Evolutionary conservation across 2,113 vertebrate genomes (phyloP).

Genomic region (Anolis sagrei): DNA sequence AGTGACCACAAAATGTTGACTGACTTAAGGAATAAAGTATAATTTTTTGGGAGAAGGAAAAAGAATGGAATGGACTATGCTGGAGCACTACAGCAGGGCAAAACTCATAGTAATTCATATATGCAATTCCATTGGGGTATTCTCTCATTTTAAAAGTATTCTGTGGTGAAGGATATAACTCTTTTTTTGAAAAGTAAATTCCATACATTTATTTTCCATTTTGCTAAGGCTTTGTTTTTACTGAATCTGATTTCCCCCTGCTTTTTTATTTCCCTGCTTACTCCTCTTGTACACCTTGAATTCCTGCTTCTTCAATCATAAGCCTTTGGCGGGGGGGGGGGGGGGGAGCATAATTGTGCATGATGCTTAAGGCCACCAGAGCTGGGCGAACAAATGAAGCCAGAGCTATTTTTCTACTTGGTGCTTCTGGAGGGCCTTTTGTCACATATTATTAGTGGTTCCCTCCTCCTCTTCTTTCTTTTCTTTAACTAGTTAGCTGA

Average conservation of each 20-base stretch:
- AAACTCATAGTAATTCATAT: background rate
- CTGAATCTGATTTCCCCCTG: background rate
- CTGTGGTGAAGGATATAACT: background rate
- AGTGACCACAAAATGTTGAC: background rate
- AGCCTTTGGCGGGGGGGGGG: too few relatives aligned
- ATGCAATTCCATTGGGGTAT: background rate
- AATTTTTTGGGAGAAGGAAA: background rate
- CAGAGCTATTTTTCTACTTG: background rate
- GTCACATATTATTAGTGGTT: background rate
- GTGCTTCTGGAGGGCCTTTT: background rate
- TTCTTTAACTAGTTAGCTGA: background rate
- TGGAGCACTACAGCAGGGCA: background rate
- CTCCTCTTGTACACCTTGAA: background rate
- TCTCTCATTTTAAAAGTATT: background rate
- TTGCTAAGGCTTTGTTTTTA: background rate
- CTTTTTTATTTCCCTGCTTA: background rate
- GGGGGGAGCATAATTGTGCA: background rate
- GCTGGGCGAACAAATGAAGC: background rate
- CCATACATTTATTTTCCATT: background rate
- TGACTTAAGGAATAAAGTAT: background rate
- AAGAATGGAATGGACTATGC: background rate
- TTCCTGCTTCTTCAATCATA: background rate
- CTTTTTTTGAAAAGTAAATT: background rate
- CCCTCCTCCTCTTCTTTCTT: background rate
- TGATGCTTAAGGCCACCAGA: background rate